Evolutionary conservation across 2,113 vertebrate species (phyloP).

Genomic region (Eublepharis macularius): DNA sequence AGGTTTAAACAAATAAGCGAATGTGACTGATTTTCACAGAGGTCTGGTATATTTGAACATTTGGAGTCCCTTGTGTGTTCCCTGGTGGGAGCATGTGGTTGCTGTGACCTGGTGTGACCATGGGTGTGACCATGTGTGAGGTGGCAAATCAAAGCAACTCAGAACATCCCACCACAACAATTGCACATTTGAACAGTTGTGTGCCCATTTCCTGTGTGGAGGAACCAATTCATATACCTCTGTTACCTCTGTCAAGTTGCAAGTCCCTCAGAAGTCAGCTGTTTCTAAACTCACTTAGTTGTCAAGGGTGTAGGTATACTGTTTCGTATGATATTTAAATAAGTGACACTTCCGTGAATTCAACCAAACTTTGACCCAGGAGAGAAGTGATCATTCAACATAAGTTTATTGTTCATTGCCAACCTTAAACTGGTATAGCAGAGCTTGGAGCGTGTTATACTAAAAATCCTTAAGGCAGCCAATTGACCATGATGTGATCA

Average conservation of each 20-base stretch:
- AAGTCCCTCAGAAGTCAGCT: background rate
- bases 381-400: background rate
- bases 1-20: background rate
- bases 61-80: background rate
- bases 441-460: background rate
- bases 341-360: background rate
- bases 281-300: background rate
- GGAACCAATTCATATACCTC: background rate
- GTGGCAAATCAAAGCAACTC: background rate
- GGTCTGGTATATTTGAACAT: background rate
- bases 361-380: background rate
- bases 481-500: background rate
- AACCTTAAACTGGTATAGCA: background rate
- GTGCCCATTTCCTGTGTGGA: background rate
- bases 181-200: background rate
- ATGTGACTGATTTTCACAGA: background rate
- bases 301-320: no score
- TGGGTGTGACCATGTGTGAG: no score
- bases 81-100: background rate
- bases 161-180: background rate
- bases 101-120: background rate
- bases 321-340: no score
- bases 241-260: background rate
- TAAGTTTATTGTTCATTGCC: background rate
- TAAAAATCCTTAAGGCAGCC: conserved; percentile 1